Evolutionary conservation across 2,888 invertebrate species (phyloP), one percentile per base, ranked within the genome.

Genomic region (Pollenia labialis): DNA sequence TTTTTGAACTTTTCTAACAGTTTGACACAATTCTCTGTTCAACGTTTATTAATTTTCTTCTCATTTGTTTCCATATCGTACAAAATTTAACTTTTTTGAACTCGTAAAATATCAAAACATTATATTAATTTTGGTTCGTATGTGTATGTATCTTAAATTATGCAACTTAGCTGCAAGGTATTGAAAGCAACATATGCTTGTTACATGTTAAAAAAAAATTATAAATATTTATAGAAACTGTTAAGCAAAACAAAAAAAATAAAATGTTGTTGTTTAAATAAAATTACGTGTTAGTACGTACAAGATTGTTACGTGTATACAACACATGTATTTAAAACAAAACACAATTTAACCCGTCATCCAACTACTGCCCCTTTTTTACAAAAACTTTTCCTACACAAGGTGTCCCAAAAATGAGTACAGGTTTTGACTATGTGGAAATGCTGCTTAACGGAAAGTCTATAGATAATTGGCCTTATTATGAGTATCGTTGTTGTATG

Each of bases 171-270:
- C 58, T 58, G 16, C 54, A 56, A 58, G 54, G 54, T 71, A 54
- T 71, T 54, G 48, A 68, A 77, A 56, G 68, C 56, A 77, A 46
- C 68, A 56, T 11, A 68, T 58, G 68, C 66, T 66, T 77, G 66
- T 40, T 32, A 48, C 77, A 77, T 56, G 77, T 56, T 56, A 56
- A 42, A 69, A 42, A n/a, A 18, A 16, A 44, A 62, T 2, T 23
- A 42, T n/a, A 44, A 62, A 16, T 10, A 42, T 32, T 32, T 32
- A 62, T 4, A 32, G 23, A 58, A 32, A 12, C 23, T 32, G 12
- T 58, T 4, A 58, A 32, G 32, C 12, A 32, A 40, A 58, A 23
- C 1, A 23, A 40, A 14, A 40, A 6, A 32, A 32, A 32, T 6
- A 32, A 32, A 32, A 32, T 32, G 23, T 71, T 54, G 42, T 11